Evolutionary conservation across 2,113 vertebrate species (phyloP), one percentile per base, ranked within the genome.

Genomic region (Perca flavescens): DNA sequence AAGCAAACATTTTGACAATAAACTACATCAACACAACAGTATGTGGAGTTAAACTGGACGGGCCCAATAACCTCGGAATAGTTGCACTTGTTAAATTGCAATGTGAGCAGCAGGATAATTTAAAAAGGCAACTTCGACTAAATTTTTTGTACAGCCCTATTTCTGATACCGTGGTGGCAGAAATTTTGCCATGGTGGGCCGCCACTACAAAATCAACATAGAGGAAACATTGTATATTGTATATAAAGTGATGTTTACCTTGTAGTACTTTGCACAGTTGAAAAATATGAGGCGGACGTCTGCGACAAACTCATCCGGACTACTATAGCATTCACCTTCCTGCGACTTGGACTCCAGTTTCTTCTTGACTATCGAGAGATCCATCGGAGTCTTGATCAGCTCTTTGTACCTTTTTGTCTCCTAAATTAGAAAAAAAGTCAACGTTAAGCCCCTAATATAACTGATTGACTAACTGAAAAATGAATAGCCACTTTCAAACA

Each of bases 211-310:
- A 28, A 28, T 28, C 28, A 28, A 28, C 28, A 28, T 28, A 28
- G 28, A 28, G 28, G 28, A 28, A 28, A 28, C 28, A 28, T 28
- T 28, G 28, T 3, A 17, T 3, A 10, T 56, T 8, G 46, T 7
- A n/a, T 70, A 31, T 11, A 54, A 34, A 31, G 0, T 7, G 14
- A 54, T 25, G 2, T 94, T 56, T 96, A 99, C 95, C 95, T 96
- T 95, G 89, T 99, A 99, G 90, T 99, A 99, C 79, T 98, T 98
- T 6, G 97, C 97, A 88, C 98, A 99, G 93, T 99, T 99, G 95
- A 95, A 96, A 88, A 99, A 99, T 95, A 99, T 99, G 67, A 99
- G 97, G 54, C 97, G 95, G 79, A 99, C 94, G 0, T 99, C 98
- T 3, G 95, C 92, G 31, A 99, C 97, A 86, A 99, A 96, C 25